Percentiles rank a stretch among this genome's conserved stretches.
phyloP scores from a whole-genome alignment of 1,140 invertebrate species.

The Drosophila navojoa region DNA sequence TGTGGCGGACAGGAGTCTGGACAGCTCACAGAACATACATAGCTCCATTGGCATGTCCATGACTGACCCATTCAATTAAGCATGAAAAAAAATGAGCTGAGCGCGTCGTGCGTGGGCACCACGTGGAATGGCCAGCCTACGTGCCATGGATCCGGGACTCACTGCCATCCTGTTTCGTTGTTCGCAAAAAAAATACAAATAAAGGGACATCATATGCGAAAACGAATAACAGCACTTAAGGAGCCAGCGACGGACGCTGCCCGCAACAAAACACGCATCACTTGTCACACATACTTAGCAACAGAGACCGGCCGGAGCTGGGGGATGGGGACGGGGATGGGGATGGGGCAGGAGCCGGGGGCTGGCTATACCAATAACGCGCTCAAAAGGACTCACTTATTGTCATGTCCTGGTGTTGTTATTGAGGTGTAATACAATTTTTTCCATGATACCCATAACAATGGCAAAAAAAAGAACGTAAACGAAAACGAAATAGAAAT shows the following conservation, averaged over 20 bases:
- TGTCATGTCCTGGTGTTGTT: conserved; percentile 82
- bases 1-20: neutral
- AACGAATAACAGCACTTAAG: conserved; percentile 70
- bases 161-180: neutral
- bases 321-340: neutral
- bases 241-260: conserved; percentile 60
- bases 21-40: conserved; percentile 14
- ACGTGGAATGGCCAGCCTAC: conserved; percentile 22
- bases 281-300: conserved; percentile 81
- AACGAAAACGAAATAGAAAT: conserved; percentile 20
- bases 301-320: neutral
- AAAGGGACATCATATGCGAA: conserved; percentile 71
- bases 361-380: conserved; percentile 32
- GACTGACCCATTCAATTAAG: conserved; percentile 84
- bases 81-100: conserved; percentile 69
- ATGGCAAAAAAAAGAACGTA: conserved; percentile 25
- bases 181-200: conserved; percentile 50
- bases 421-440: conserved; percentile 84
- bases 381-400: conserved; percentile 55
- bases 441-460: conserved; percentile 79
- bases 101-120: conserved; percentile 8
- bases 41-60: conserved; percentile 42
- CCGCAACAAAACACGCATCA: conserved; percentile 84
- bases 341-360: neutral
- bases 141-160: conserved; percentile 41